Conservation (phyloP, 2,797 vertebrate genomes). For the Rhadinocentrus ornatus region DNA sequence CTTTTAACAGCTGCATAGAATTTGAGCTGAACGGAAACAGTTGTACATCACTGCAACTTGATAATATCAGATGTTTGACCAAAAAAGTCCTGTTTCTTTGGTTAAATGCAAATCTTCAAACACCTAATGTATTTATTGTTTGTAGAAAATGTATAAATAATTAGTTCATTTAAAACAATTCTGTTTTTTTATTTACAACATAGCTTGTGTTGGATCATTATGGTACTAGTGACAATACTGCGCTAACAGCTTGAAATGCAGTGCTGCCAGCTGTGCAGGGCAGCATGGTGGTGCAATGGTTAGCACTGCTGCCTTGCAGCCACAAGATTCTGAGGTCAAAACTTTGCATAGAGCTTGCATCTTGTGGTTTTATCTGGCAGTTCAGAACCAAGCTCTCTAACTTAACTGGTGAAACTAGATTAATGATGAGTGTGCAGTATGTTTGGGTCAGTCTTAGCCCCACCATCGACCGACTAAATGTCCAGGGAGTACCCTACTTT, state of each 20-base stretch:
- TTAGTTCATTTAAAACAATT: no score
- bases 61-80: constrained; percentile 62
- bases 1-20: constrained; percentile 74
- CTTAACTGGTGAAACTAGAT: neutral
- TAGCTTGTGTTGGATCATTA: constrained; percentile 37
- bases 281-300: neutral
- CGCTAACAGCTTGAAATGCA: neutral
- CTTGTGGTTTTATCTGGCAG: neutral
- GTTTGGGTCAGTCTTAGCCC: neutral
- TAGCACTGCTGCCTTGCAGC: neutral
- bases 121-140: no score
- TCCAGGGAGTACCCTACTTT: neutral
- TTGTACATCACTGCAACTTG: constrained; percentile 59
- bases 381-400: neutral
- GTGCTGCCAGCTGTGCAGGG: neutral
- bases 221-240: neutral
- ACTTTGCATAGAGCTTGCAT: neutral
- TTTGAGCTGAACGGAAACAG: constrained; percentile 75
- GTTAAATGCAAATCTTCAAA: constrained; percentile 39
- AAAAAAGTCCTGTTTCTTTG: constrained; percentile 56
- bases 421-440: neutral
- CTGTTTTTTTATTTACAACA: neutral
- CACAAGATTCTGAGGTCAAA: neutral
- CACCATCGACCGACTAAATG: neutral
- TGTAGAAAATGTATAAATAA: no score